Conservation (phyloP, 2,797 vertebrate genomes). For the Micropoecilia bifurca region DNA sequence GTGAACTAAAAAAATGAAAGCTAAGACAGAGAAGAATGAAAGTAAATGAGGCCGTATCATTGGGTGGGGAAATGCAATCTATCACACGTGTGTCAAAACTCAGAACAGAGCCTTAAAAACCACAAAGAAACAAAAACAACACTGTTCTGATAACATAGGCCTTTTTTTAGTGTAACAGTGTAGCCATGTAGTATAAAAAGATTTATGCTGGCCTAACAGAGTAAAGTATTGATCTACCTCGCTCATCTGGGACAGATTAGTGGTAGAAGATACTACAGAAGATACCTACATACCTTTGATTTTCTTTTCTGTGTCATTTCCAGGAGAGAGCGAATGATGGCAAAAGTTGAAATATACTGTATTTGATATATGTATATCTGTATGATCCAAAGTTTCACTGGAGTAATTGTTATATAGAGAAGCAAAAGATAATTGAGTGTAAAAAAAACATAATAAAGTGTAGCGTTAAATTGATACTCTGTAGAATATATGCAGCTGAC, state of each 20-base stretch:
- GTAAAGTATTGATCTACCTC: conserved; percentile 52
- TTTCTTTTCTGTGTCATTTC: conserved; percentile 5
- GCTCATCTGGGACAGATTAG: conserved; percentile 13
- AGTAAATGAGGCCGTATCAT: background rate
- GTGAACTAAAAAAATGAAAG: background rate
- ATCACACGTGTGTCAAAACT: conserved; percentile 28
- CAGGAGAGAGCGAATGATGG: background rate
- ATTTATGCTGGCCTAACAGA: conserved; percentile 50
- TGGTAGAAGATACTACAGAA: conserved; percentile 15
- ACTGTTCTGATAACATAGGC: conserved; percentile 14
- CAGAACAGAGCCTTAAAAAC: conserved; percentile 33
- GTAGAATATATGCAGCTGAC: background rate
- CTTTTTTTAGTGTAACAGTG: conserved; percentile 23
- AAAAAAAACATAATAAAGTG: background rate
- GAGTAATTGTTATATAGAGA: background rate
- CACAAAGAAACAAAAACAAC: conserved; percentile 27
- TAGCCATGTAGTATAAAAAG: conserved; percentile 54
- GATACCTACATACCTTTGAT: conserved; percentile 26
- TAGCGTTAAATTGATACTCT: background rate
- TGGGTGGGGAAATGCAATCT: conserved; percentile 10
- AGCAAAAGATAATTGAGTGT: background rate
- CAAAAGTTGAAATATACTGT: background rate
- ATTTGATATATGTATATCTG: no score
- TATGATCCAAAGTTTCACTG: background rate
- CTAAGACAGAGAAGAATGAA: background rate